phyloP scores from a whole-genome alignment of 2,113 vertebrate genomes.

The Gallinago media region DNA sequence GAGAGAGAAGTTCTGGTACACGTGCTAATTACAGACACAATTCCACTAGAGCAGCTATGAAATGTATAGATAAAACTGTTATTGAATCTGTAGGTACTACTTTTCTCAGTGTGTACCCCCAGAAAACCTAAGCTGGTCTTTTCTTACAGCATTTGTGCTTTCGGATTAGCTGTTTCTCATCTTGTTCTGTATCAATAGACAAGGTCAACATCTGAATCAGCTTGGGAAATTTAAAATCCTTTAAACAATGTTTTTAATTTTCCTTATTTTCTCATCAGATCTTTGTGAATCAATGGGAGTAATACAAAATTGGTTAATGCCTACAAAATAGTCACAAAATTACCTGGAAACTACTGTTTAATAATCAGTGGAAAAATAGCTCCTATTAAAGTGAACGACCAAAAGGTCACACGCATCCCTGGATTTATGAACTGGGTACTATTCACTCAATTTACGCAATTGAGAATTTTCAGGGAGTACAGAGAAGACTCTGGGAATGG shows the following conservation, averaged over 20 bases:
- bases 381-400: neutral
- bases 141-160: neutral
- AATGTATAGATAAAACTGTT: neutral
- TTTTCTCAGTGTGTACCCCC: neutral
- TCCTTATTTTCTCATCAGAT: neutral
- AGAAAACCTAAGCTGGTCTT: neutral
- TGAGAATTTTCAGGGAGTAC: neutral
- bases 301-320: neutral
- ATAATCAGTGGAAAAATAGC: neutral
- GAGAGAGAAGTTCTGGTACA: neutral
- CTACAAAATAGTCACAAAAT: neutral
- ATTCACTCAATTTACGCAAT: neutral
- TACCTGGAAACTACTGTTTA: neutral
- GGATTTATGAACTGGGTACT: neutral
- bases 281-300: neutral
- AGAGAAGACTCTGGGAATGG: neutral
- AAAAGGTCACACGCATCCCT: neutral
- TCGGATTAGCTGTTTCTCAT: neutral
- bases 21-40: fast-evolving
- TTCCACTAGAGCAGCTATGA: neutral
- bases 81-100: neutral
- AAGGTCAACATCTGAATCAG: neutral
- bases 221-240: neutral
- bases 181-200: neutral
- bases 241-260: neutral